Percentiles rank a stretch among this genome's conserved stretches.
These are phyloP conservation scores for Rhingia rostrata DNA, from an alignment of 2,888 invertebrate species.

Conservation along the genomic window DNA sequence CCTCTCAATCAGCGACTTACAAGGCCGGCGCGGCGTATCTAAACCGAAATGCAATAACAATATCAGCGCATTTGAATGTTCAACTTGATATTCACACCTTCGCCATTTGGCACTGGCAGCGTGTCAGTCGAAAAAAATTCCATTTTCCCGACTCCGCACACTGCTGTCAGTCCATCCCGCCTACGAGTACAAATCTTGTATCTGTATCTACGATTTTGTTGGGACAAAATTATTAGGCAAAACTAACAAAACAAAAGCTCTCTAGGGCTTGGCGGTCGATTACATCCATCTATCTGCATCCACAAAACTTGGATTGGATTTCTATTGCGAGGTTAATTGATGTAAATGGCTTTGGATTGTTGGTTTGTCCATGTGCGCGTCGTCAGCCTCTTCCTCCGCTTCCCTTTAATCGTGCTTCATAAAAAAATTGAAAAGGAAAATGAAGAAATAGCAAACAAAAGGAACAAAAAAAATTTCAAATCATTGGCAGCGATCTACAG, in stretches of 20 bases:
- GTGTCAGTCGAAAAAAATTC: conserved; percentile 13
- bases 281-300: conserved; percentile 11
- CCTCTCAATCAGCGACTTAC: neutral
- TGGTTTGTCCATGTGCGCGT: too few species aligned
- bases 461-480: conserved; percentile 1
- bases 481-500: conserved; percentile 30
- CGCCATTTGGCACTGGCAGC: conserved; percentile 7
- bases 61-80: neutral
- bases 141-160: neutral
- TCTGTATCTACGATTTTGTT: conserved; percentile 28
- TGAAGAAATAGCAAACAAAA: conserved; percentile 5
- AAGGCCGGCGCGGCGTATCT: conserved; percentile 2
- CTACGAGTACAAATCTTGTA: conserved; percentile 20
- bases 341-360: conserved; percentile 2
- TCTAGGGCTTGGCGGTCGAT: conserved; percentile 34
- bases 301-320: conserved; percentile 6
- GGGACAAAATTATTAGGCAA: conserved; percentile 14
- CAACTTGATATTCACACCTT: conserved; percentile 61
- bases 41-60: neutral
- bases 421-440: conserved; percentile 11
- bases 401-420: neutral
- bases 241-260: conserved; percentile 16
- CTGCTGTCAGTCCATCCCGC: neutral
- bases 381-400: neutral
- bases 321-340: conserved; percentile 31